Evolutionary conservation across 1,140 invertebrate species (phyloP).

Genomic region (Himalopsyche phryganea): DNA sequence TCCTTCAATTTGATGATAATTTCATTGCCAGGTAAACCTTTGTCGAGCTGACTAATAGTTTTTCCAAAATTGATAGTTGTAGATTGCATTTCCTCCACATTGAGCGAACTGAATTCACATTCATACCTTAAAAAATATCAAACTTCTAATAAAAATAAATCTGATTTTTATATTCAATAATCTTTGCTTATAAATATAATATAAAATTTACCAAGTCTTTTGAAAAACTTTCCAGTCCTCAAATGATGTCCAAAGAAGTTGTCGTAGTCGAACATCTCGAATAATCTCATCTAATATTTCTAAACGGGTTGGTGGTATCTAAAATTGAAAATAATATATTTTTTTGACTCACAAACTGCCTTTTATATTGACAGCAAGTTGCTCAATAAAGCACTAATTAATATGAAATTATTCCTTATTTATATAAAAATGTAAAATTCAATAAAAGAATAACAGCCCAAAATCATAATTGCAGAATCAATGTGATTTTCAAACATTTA

Average conservation of each 20-base stretch:
- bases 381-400: too few species aligned
- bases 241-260: conserved; percentile 72
- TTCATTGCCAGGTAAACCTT: conserved; percentile 71
- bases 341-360: too few species aligned
- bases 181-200: neutral
- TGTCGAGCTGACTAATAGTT: conserved; percentile 70
- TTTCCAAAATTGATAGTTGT: conserved; percentile 66
- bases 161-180: neutral
- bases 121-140: conserved; percentile 51
- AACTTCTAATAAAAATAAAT: too few species aligned
- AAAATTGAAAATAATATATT: conserved; percentile 36
- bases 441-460: too few species aligned
- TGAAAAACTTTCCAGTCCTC: conserved; percentile 62
- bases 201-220: conserved; percentile 40
- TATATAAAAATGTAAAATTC: too few species aligned
- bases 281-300: conserved; percentile 75
- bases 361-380: too few species aligned
- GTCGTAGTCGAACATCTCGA: conserved; percentile 72
- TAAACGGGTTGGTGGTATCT: conserved; percentile 74
- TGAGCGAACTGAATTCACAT: conserved; percentile 63
- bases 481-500: too few species aligned
- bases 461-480: too few species aligned
- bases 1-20: conserved; percentile 71
- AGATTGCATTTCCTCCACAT: conserved; percentile 69
- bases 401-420: too few species aligned